These are phyloP conservation scores for Gymnopithys bicolor DNA, from an alignment of 2,797 vertebrate genomes.

Conservation along the genomic window DNA sequence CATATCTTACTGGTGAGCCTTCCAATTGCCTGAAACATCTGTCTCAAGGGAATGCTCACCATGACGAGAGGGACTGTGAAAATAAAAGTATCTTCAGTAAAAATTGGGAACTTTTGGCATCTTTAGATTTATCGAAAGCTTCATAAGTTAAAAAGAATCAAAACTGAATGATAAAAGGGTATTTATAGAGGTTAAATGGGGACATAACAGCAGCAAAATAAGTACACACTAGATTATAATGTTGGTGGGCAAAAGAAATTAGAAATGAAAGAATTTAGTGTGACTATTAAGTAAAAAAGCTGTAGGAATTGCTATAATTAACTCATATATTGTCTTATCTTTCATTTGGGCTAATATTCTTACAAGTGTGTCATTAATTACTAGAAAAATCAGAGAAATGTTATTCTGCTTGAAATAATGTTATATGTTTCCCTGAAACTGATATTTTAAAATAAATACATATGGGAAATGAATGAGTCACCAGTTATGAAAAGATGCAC, in stretches of 20 bases:
- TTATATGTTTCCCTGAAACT: not conserved
- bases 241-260: not conserved
- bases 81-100: not conserved
- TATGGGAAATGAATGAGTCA: not conserved
- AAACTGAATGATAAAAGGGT: not conserved
- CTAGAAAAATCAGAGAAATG: not conserved
- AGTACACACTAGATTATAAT: not conserved
- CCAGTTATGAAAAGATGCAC: not conserved
- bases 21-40: slow-evolving; percentile 38
- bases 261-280: not conserved
- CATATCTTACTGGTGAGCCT: slow-evolving; percentile 55
- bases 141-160: not conserved
- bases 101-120: not conserved
- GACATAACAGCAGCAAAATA: not conserved
- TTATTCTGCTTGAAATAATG: not conserved
- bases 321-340: not conserved
- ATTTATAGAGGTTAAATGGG: not conserved
- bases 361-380: not conserved
- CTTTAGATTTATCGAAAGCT: not conserved
- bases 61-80: not conserved
- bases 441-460: not conserved
- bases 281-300: not conserved
- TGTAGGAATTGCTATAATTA: not conserved
- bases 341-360: not conserved
- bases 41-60: slow-evolving; percentile 23